Evolutionary conservation across 1,140 invertebrate genomes (phyloP).

Genomic region (Trichomalopsis sarcophagae): DNA sequence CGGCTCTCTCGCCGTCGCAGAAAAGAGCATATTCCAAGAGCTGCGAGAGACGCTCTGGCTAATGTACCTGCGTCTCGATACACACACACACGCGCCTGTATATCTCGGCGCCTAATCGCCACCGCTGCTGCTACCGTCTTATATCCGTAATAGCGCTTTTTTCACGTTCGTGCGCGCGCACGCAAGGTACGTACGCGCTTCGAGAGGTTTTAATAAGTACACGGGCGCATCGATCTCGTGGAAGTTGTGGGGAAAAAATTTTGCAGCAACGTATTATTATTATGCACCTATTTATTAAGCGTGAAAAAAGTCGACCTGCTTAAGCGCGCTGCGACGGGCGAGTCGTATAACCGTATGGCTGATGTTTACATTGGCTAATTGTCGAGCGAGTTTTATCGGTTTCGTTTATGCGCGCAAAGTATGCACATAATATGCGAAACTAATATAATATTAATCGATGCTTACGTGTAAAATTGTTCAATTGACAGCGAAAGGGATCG

Average conservation of each 20-base stretch:
- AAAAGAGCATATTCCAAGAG: slow-evolving; percentile 44
- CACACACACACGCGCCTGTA: slow-evolving; percentile 23
- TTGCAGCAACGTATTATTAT: not conserved
- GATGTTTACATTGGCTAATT: slow-evolving; percentile 2
- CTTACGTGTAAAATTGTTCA: too few relatives aligned
- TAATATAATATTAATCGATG: not conserved
- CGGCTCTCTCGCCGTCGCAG: slow-evolving; percentile 5
- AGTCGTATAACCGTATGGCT: not conserved
- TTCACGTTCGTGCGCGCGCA: not conserved
- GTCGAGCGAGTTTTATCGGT: not conserved
- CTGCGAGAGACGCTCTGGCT: slow-evolving; percentile 29
- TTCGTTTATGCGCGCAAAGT: not conserved
- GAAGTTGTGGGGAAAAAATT: not conserved
- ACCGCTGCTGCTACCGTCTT: slow-evolving; percentile 41
- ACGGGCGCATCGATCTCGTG: not conserved
- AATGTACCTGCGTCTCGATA: slow-evolving; percentile 5
- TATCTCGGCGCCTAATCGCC: slow-evolving; percentile 54
- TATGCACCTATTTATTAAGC: slow-evolving; percentile 23
- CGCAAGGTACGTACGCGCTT: not conserved
- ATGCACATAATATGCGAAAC: not conserved
- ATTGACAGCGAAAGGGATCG: too few relatives aligned
- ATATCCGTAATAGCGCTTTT: not conserved
- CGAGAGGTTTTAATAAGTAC: not conserved
- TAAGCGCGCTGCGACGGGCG: not conserved
- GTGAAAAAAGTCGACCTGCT: slow-evolving; percentile 9